Evolutionary conservation across 2,797 vertebrate species (phyloP).

Genomic region (Eurystomus glaucurus): DNA sequence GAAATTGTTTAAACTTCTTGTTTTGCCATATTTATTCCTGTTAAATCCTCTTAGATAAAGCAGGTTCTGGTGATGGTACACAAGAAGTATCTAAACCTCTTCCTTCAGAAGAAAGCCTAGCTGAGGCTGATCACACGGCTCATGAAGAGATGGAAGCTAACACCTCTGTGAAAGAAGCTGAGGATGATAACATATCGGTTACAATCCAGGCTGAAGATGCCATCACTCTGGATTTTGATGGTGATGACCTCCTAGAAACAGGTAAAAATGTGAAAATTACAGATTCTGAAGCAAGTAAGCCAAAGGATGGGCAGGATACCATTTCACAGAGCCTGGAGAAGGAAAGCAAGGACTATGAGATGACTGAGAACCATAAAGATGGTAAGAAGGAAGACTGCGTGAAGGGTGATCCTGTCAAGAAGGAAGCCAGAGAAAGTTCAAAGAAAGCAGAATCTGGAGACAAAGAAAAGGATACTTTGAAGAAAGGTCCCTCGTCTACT

Average conservation of each 20-base stretch:
- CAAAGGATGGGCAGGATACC: slow-evolving; percentile 91
- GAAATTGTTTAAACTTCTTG: slow-evolving; percentile 97
- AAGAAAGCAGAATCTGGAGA: slow-evolving; percentile 99
- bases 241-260: slow-evolving; percentile 99
- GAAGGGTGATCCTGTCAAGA: slow-evolving; percentile 93
- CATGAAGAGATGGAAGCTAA: slow-evolving; percentile 92
- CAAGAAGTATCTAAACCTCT: slow-evolving; percentile 98
- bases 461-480: slow-evolving; percentile 99
- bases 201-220: slow-evolving; percentile 99
- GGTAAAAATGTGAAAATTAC: slow-evolving; percentile 99
- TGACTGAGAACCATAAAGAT: slow-evolving; percentile 93
- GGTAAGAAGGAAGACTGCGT: slow-evolving; percentile 95
- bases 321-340: slow-evolving; percentile 92
- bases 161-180: slow-evolving; percentile 93
- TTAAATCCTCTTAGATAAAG: slow-evolving; percentile 99
- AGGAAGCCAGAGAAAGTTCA: slow-evolving; percentile 94
- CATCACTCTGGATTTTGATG: slow-evolving; percentile 99
- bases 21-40: slow-evolving; percentile 99
- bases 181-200: slow-evolving; percentile 99
- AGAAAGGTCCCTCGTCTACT: slow-evolving; percentile 99
- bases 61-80: slow-evolving; percentile 99
- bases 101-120: slow-evolving; percentile 93
- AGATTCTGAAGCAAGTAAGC: slow-evolving; percentile 98
- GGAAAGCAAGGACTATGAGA: slow-evolving; percentile 92
- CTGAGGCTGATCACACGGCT: slow-evolving; percentile 87